These are phyloP conservation scores for Nemotelus nigrinus DNA, from an alignment of 2,888 invertebrate genomes.

Conservation along the genomic window DNA sequence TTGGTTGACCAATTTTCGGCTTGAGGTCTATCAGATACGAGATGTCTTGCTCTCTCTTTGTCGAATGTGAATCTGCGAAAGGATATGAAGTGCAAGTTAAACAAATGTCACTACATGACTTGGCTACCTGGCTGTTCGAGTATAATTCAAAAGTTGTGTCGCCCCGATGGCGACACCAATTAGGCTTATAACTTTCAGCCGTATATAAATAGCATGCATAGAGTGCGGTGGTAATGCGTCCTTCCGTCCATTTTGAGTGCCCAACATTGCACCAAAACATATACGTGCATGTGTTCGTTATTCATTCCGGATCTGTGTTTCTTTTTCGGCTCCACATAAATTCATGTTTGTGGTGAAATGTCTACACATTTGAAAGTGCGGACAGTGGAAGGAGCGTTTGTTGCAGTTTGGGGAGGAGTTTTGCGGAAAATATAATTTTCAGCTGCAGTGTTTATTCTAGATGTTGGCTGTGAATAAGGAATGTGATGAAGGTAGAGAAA, in stretches of 20 bases:
- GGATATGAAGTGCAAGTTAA: constrained; percentile 31
- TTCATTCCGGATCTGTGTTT: neutral
- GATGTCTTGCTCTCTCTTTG: no score
- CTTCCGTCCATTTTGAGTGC: no score
- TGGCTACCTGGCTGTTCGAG: constrained; percentile 4
- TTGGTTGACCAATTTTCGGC: neutral
- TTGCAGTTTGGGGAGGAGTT: neutral
- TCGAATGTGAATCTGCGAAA: no score
- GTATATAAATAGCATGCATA: neutral
- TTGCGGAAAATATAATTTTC: neutral
- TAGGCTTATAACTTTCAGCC: constrained; percentile 14
- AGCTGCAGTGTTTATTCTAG: no score
- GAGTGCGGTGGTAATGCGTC: no score
- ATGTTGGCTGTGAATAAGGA: no score
- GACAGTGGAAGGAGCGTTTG: neutral
- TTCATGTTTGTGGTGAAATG: constrained; percentile 1
- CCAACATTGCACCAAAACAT: no score
- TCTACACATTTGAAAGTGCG: neutral
- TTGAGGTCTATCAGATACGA: no score
- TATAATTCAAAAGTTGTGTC: constrained; percentile 20
- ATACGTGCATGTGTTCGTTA: no score
- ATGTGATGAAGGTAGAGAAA: no score
- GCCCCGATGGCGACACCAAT: constrained; percentile 18
- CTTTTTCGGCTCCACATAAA: constrained; percentile 12
- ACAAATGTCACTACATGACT: neutral